Conservation (phyloP, 2,888 invertebrate genomes). For the Furcula furcula region DNA sequence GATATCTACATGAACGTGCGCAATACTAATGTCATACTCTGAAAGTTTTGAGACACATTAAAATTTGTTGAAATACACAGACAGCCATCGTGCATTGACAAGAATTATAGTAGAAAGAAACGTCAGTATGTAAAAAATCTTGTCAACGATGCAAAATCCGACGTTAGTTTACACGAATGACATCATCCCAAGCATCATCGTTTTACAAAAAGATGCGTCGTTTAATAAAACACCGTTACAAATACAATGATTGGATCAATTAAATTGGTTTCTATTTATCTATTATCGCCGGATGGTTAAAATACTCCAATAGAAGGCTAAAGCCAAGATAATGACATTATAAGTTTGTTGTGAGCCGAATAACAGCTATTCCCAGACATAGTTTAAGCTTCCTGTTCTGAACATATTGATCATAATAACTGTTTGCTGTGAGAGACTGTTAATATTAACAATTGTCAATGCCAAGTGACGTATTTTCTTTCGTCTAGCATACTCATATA, state of each 20-base stretch:
- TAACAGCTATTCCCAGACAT: no score
- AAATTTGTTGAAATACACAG: slow-evolving; percentile 11
- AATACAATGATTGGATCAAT: slow-evolving; percentile 15
- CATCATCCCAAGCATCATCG: no score
- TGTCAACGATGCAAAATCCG: slow-evolving; percentile 14
- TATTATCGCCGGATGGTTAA: slow-evolving; percentile 13
- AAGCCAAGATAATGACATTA: no score
- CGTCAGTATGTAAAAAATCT: slow-evolving; percentile 12
- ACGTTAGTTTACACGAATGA: slow-evolving; percentile 19
- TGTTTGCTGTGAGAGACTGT: no score
- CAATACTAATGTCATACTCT: slow-evolving; percentile 25
- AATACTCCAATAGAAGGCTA: no score
- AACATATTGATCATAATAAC: no score
- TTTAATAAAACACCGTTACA: slow-evolving; percentile 12
- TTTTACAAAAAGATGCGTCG: slow-evolving; percentile 25
- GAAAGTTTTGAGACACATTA: slow-evolving; percentile 14
- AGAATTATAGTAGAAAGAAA: slow-evolving; percentile 16
- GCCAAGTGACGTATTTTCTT: slow-evolving; percentile 28
- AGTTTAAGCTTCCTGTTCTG: no score
- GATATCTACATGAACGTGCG: slow-evolving; percentile 31
- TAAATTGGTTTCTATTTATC: slow-evolving; percentile 9
- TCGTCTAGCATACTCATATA: no score
- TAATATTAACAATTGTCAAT: slow-evolving; percentile 29
- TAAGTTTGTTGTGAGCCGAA: no score
- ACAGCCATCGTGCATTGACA: slow-evolving; percentile 19